phyloP scores from a whole-genome alignment of 2,113 vertebrate genomes.

The Calyptommatus sinebrachiatus region DNA sequence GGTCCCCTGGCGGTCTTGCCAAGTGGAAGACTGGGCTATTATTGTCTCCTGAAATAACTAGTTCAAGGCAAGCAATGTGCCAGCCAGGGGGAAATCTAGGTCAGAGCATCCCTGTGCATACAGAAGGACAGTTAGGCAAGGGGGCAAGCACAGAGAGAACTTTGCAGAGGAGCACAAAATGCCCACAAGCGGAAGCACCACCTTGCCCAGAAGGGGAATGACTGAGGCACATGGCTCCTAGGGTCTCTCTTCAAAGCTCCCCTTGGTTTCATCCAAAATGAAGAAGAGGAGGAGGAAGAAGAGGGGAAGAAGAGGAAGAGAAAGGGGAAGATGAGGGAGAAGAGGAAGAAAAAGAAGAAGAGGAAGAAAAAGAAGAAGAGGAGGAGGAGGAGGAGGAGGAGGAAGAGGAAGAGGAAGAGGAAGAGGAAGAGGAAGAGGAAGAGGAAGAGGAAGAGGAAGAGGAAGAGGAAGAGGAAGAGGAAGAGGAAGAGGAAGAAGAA shows the following conservation, averaged over 20 bases:
- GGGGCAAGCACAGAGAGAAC: background rate
- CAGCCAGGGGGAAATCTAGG: background rate
- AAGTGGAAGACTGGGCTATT: background rate
- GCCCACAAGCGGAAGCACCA: too few relatives aligned
- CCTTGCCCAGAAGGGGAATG: too few relatives aligned
- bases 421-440: background rate
- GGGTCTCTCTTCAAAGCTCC: too few relatives aligned
- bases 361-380: background rate
- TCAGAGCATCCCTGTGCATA: background rate
- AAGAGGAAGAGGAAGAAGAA: too few relatives aligned
- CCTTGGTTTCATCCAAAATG: too few relatives aligned
- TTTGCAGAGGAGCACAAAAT: background rate
- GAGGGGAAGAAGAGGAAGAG: too few relatives aligned
- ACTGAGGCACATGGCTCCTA: too few relatives aligned
- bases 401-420: too few relatives aligned
- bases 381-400: background rate
- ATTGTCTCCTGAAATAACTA: background rate
- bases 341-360: fast-evolving
- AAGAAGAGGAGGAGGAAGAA: too few relatives aligned
- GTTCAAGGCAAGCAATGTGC: background rate
- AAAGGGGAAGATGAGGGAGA: background rate
- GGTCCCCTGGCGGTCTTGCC: background rate
- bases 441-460: background rate
- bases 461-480: background rate
- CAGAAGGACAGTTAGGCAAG: too few relatives aligned